Evolutionary conservation across 2,797 vertebrate species (phyloP).

Genomic region (Squalus acanthias): DNA sequence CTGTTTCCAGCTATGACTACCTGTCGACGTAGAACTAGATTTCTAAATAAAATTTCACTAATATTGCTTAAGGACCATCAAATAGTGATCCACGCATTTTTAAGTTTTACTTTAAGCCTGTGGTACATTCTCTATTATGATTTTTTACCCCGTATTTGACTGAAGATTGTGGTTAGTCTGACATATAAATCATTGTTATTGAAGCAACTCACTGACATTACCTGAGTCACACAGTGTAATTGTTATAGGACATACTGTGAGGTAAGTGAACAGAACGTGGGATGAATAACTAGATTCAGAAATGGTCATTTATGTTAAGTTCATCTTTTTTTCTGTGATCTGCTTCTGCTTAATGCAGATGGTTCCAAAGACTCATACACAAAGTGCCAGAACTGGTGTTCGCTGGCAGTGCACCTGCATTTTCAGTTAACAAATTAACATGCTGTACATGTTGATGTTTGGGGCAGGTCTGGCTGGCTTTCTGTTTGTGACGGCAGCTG

Average conservation of each 20-base stretch:
- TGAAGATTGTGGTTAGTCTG: not conserved
- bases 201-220: not conserved
- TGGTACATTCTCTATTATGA: not conserved
- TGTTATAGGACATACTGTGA: not conserved
- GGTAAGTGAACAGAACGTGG: not conserved
- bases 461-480: too few species aligned
- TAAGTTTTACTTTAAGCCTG: not conserved
- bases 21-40: not conserved
- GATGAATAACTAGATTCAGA: too few species aligned
- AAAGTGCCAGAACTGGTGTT: too few species aligned
- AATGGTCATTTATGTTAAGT: not conserved
- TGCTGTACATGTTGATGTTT: too few species aligned
- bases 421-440: too few species aligned
- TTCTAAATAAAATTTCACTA: not conserved
- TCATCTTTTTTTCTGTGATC: not conserved
- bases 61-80: not conserved
- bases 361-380: too few species aligned
- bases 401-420: too few species aligned
- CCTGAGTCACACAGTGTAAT: not conserved
- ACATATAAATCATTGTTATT: not conserved
- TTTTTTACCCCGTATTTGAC: not conserved
- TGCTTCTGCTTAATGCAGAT: too few species aligned
- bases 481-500: too few species aligned
- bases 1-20: not conserved
- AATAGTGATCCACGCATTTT: not conserved